Base-by-base conservation (phyloP, 2,888 invertebrate genomes). In the Limnephilus auricula region DNA sequence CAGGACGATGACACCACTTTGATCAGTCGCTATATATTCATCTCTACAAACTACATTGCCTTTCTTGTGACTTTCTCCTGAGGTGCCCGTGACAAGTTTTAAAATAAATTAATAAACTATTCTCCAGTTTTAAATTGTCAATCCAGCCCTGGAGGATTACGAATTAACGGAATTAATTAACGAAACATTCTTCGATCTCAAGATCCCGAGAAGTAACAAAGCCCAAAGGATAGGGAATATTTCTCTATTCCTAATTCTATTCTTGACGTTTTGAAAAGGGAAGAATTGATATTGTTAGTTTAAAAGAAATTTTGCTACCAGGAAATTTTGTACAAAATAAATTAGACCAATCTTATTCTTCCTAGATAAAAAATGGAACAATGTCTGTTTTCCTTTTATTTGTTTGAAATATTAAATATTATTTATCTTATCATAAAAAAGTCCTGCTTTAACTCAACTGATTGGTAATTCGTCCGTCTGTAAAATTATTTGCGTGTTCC, bases 221-320 rank as follows among this genome's bases (percentile, higher is more conserved):
- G 85, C 85, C 85, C 85, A 30, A n/a, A 85, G 85, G 85, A 85
- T 85, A 30, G 40, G 15, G 85, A 40, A 85, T 85, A 85, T 30
- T 12, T 45, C 85, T 40, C 30, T 30, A 15, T 40, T n/a, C 15
- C 40, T n/a, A 40, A 40, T 40, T 85, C 85, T n/a, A 85, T 85
- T 85, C 34, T 32, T 25, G 25, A 25, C 1, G n/a, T 65, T 65
- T 65, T 65, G 65, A 65, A 65, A 65, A 65, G 65, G 65, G 65
- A 65, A 9, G 9, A 25, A n/a, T n/a, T 25, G 65, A 25, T 25
- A n/a, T 25, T 25, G 65, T 65, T n/a, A 9, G 25, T 65, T 9
- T 65, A 0, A 9, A n/a, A 6, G 25, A 65, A 65, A 65, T 65
- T 65, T 65, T 2, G 25, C n/a, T 25, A 65, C 9, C 25, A 65